phyloP scores from a whole-genome alignment of 1,140 invertebrate genomes.

The Calliopsis andreniformis region DNA sequence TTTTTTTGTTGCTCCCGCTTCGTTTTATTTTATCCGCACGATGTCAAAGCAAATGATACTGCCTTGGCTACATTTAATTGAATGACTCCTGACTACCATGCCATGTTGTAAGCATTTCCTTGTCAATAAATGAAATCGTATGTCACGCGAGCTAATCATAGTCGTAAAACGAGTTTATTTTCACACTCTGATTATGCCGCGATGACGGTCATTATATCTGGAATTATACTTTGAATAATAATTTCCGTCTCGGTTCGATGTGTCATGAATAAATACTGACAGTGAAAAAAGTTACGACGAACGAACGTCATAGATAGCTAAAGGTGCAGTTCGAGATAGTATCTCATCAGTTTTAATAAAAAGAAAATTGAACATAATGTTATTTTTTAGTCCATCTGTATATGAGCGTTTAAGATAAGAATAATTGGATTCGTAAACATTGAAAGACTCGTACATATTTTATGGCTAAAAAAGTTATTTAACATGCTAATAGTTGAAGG shows the following conservation, averaged over 20 bases:
- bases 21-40: not conserved
- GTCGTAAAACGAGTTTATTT: conserved; percentile 22
- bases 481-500: too few relatives aligned
- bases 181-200: conserved; percentile 35
- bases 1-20: not conserved
- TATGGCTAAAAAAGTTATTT: too few relatives aligned
- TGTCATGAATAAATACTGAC: not conserved
- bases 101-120: not conserved
- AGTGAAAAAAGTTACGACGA: not conserved
- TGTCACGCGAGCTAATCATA: not conserved
- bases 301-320: not conserved
- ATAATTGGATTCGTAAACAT: too few relatives aligned
- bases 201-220: conserved; percentile 8
- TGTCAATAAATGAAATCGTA: not conserved
- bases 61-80: not conserved
- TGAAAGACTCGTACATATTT: too few relatives aligned
- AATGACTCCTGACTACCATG: not conserved
- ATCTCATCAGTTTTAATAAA: too few relatives aligned
- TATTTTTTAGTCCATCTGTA: too few relatives aligned
- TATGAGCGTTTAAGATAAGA: too few relatives aligned
- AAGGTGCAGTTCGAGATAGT: too few relatives aligned
- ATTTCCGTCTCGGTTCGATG: conserved; percentile 1
- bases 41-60: not conserved
- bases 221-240: conserved; percentile 21
- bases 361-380: not conserved